Percentiles rank a stretch among this genome's conserved stretches.
Conservation (phyloP, 92 coral and sea anemone species). For the Epizoanthus fatuus region DNA sequence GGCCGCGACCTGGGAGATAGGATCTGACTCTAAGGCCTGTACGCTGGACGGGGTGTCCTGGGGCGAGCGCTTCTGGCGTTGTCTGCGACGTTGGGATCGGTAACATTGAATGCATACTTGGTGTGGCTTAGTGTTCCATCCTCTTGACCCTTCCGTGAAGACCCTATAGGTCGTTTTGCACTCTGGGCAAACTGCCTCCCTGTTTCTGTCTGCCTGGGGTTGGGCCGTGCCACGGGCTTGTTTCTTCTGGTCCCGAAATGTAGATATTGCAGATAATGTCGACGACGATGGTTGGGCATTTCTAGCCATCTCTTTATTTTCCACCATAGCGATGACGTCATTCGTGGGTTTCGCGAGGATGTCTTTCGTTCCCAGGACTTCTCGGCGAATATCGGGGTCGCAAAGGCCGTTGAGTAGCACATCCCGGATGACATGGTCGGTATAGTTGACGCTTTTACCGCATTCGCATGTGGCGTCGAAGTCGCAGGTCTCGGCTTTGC, state of each 20-base stretch:
- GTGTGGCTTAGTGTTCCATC: slow-evolving; percentile 71
- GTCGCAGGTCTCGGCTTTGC: slow-evolving; percentile 72
- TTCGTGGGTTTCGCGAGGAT: neutral
- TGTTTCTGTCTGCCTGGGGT: slow-evolving; percentile 36
- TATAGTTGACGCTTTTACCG: slow-evolving; percentile 50
- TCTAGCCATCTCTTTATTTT: too few species aligned
- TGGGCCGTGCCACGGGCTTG: slow-evolving; percentile 21
- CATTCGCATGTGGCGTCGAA: slow-evolving; percentile 58
- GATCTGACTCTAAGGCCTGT: slow-evolving; percentile 38
- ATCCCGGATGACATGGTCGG: slow-evolving; percentile 60
- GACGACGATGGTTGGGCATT: too few species aligned
- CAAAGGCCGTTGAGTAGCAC: slow-evolving; percentile 58
- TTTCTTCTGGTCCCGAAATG: too few species aligned
- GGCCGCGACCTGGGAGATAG: slow-evolving; percentile 44
- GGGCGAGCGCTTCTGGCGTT: slow-evolving; percentile 11
- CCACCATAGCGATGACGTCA: neutral
- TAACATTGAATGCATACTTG: slow-evolving; percentile 66
- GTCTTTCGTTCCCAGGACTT: slow-evolving; percentile 37
- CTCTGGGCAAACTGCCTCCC: slow-evolving; percentile 57
- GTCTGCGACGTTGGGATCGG: slow-evolving; percentile 32
- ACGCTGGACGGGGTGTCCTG: neutral
- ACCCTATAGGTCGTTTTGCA: slow-evolving; percentile 53
- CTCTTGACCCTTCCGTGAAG: slow-evolving; percentile 75
- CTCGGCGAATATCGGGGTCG: slow-evolving; percentile 75
- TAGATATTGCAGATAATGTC: too few species aligned